phyloP scores from a whole-genome alignment of 1,140 invertebrate species.

The Megalopta genalis region DNA sequence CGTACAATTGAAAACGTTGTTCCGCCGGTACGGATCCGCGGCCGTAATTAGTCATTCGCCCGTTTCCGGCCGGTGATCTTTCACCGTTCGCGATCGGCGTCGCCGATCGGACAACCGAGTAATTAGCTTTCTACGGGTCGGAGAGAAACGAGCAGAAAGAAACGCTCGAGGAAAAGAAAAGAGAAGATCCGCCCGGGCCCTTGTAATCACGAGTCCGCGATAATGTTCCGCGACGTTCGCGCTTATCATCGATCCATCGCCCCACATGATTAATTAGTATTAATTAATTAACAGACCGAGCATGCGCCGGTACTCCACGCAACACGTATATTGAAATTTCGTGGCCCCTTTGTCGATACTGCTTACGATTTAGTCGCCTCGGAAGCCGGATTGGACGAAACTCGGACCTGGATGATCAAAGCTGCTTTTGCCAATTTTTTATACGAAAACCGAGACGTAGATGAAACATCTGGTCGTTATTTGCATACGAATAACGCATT shows the following conservation, averaged over 20 bases:
- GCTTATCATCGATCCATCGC: constrained; percentile 37
- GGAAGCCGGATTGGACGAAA: not conserved
- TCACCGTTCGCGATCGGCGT: constrained; percentile 11
- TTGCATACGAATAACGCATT: no score
- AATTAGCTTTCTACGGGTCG: constrained; percentile 43
- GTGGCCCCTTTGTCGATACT: not conserved
- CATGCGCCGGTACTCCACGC: not conserved
- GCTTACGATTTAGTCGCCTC: no score
- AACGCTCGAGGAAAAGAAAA: not conserved
- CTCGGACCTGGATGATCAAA: no score
- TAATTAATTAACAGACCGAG: constrained; percentile 39
- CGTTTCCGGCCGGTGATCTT: constrained; percentile 39
- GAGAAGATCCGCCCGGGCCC: not conserved
- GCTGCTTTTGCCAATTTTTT: no score
- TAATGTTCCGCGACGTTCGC: constrained; percentile 22
- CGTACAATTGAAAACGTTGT: constrained; percentile 53
- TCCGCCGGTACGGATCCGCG: constrained; percentile 22
- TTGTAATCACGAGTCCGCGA: constrained; percentile 8
- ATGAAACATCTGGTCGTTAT: no score
- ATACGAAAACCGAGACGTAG: no score
- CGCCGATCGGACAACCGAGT: constrained; percentile 28
- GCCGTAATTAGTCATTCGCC: constrained; percentile 54
- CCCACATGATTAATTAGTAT: constrained; percentile 43
- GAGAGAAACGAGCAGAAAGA: constrained; percentile 1
- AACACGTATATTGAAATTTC: constrained; percentile 19